phyloP scores from a whole-genome alignment of 2,888 invertebrate species.

The Linyphia triangularis region DNA sequence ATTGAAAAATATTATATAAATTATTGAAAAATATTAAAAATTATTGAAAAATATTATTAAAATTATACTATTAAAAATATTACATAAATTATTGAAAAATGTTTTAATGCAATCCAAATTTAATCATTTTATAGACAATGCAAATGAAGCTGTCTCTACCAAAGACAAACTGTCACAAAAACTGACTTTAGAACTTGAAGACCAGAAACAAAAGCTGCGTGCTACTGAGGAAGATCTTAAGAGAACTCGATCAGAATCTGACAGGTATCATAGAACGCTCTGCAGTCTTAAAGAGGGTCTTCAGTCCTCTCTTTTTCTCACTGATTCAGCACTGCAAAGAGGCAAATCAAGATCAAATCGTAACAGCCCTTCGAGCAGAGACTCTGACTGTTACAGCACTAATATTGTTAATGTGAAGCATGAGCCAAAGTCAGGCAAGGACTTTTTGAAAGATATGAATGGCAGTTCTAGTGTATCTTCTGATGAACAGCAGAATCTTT shows the following conservation, averaged over 20 bases:
- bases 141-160: constrained; percentile 83
- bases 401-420: not conserved
- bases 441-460: constrained; percentile 11
- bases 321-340: constrained; percentile 36
- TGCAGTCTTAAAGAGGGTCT: constrained; percentile 42
- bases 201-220: constrained; percentile 83
- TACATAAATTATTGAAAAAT: too few species aligned
- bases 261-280: constrained; percentile 82
- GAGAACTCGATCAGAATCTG: constrained; percentile 84
- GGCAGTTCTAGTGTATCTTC: not conserved
- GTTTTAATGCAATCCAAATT: not conserved
- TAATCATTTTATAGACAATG: constrained; percentile 79
- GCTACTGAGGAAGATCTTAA: constrained; percentile 83
- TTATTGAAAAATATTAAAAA: too few species aligned
- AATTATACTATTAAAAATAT: not conserved
- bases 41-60: too few species aligned
- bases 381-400: not conserved
- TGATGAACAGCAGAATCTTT: constrained; percentile 3
- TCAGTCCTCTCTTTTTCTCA: constrained; percentile 35
- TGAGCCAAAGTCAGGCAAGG: constrained; percentile 1
- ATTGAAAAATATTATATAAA: too few species aligned
- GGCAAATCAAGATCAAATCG: constrained; percentile 35
- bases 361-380: constrained; percentile 13
- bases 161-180: constrained; percentile 83
- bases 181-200: constrained; percentile 84